phyloP scores from a whole-genome alignment of 2,797 vertebrate genomes.

The Phrynocephalus vlangalii region DNA sequence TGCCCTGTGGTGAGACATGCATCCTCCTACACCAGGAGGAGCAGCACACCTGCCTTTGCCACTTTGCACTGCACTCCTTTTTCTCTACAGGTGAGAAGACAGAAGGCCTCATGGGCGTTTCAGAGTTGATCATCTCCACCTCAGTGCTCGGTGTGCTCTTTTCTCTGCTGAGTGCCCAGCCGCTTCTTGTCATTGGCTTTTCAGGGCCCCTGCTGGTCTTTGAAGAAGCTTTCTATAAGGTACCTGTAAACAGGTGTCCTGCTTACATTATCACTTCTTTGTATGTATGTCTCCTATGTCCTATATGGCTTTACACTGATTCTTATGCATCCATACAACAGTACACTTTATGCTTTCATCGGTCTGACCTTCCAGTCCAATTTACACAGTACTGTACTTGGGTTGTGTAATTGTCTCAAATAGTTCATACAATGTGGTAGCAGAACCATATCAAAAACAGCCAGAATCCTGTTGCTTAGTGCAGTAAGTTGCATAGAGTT shows the following conservation, averaged over 20 bases:
- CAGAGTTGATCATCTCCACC: conserved; percentile 95
- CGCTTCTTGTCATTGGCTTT: conserved; percentile 95
- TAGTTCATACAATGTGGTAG: not conserved
- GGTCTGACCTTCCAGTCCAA: not conserved
- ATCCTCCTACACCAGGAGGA: not conserved
- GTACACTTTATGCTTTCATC: not conserved
- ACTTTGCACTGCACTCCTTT: conserved; percentile 27
- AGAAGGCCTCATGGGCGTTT: conserved; percentile 96
- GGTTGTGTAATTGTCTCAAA: not conserved
- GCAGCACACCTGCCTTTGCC: not conserved
- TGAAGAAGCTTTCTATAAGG: conserved; percentile 97
- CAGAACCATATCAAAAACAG: no score
- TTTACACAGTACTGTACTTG: not conserved
- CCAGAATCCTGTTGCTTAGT: no score
- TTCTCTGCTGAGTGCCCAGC: conserved; percentile 92
- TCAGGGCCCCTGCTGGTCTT: conserved; percentile 96
- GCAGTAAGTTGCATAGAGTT: no score
- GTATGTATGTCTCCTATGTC: not conserved
- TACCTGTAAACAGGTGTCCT: conserved; percentile 64
- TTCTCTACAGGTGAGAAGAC: conserved; percentile 91
- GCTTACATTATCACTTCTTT: not conserved
- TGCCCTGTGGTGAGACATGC: not conserved
- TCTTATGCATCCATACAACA: not conserved
- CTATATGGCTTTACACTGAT: not conserved
- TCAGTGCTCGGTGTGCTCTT: conserved; percentile 93